These are phyloP conservation scores for Acrocephalus arundinaceus DNA, from an alignment of 2,113 vertebrate genomes.

Conservation along the genomic window DNA sequence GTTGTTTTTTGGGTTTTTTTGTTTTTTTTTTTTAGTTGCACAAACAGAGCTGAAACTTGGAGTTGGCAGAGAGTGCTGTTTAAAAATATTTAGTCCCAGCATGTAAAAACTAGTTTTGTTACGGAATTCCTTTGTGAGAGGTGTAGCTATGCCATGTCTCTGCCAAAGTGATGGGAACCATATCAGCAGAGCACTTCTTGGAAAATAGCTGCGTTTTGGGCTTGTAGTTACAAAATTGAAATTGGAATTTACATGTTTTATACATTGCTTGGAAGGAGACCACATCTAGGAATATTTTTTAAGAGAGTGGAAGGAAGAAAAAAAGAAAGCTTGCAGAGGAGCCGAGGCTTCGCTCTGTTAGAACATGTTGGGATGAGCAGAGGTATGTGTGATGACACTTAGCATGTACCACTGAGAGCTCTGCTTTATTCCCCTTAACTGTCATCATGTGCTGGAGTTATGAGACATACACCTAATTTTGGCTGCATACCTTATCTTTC, in stretches of 20 bases:
- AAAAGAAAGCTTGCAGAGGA: constrained; percentile 30
- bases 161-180: constrained; percentile 64
- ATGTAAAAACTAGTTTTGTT: constrained; percentile 74
- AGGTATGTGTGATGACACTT: constrained; percentile 54
- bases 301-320: constrained; percentile 34
- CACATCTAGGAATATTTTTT: constrained; percentile 48
- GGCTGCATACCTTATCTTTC: constrained; percentile 39
- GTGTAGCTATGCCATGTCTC: constrained; percentile 54
- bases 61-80: constrained; percentile 59
- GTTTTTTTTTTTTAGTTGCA: constrained; percentile 27
- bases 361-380: constrained; percentile 53
- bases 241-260: constrained; percentile 48
- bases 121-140: constrained; percentile 72
- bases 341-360: constrained; percentile 1
- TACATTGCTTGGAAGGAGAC: constrained; percentile 46
- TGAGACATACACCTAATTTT: constrained; percentile 49
- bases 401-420: constrained; percentile 26
- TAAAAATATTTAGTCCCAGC: constrained; percentile 73
- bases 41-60: constrained; percentile 68
- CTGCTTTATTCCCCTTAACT: constrained; percentile 45
- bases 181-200: constrained; percentile 29
- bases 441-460: constrained; percentile 45
- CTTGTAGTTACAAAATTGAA: constrained; percentile 56
- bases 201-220: constrained; percentile 30
- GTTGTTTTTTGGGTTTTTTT: not conserved